Evolutionary conservation across 1,140 invertebrate species (phyloP), one percentile per base, ranked within the genome.

Genomic region (Drusus annulatus): DNA sequence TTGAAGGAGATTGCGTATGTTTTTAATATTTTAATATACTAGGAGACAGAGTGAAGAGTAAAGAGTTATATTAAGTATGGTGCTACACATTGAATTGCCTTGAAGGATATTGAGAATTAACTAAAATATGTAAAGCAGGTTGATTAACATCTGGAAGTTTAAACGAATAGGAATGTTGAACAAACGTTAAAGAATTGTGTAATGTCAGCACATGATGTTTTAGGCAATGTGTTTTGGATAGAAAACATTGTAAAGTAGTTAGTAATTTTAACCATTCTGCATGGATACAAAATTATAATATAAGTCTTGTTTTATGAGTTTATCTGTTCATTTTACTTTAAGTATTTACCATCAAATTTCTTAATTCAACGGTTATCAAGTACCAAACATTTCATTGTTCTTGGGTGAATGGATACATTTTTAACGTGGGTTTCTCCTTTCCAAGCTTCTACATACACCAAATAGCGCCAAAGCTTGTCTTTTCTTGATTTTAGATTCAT

Each of bases 71-170:
- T 80, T 79, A 80, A 76, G 82, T 83, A 83, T 80, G 82, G 82
- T 83, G 82, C 82, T 83, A 83, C 77, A 83, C 79, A 80, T 79
- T 80, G 79, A 83, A 83, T 80, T 83, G 82, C 82, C 82, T 83
- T 83, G 82, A 81, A 60, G 82, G 82, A 80, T 82, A 80, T 76
- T 80, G 79, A 79, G 75, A 75, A 56, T 52, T 62, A 78, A 78
- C 63, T 74, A 25, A 78, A 52, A 58, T 54, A 76, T 25, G 56
- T 15, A 73, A 31, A 50, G 69, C 45, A 45, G 23, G 19, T 73
- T 65, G 75, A 19, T 45, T 50, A 75, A 63, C 78, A 83, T 80
- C 81, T 21, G 74, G 45, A 62, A 74, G 78, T 75, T 54, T 73
- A 60, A 63, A 78, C 50, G 17, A 15, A 60, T 60, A 68, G 52